Conservation (phyloP, 2,888 invertebrate genomes). For the Latrodectus elegans region DNA sequence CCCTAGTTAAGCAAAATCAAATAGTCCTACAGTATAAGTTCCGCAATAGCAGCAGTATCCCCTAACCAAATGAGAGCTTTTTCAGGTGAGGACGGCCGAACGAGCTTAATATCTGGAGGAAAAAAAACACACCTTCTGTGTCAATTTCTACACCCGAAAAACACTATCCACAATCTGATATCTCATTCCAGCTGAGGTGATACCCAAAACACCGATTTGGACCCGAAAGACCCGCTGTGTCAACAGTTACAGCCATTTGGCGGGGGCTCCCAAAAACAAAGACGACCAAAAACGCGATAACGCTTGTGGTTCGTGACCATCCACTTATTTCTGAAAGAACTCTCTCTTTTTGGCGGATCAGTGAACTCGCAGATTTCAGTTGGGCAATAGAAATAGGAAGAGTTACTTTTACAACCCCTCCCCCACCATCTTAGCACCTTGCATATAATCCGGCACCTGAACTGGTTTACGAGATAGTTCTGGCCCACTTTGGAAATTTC, state of each 20-base stretch:
- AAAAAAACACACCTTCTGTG: conserved; percentile 45
- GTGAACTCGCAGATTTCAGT: conserved; percentile 19
- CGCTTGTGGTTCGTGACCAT: conserved; percentile 31
- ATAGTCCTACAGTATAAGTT: too few relatives aligned
- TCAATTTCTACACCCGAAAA: conserved; percentile 40
- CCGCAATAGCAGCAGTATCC: too few relatives aligned
- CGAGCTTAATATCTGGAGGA: background rate
- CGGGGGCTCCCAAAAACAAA: background rate
- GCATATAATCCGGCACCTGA: too few relatives aligned
- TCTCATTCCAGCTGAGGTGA: background rate
- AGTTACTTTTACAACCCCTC: too few relatives aligned
- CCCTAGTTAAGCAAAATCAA: too few relatives aligned
- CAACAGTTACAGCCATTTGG: background rate
- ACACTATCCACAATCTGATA: conserved; percentile 4
- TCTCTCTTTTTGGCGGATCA: conserved; percentile 7
- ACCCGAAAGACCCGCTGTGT: conserved; percentile 18
- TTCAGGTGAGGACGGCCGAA: conserved; percentile 7
- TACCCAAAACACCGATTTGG: background rate
- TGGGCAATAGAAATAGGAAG: background rate
- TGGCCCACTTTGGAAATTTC: too few relatives aligned
- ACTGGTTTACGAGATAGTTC: too few relatives aligned
- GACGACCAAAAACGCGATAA: conserved; percentile 14
- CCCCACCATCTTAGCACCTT: too few relatives aligned
- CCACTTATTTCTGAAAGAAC: conserved; percentile 20
- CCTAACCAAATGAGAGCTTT: background rate